These are phyloP conservation scores for Allolobophora icterica DNA, from an alignment of 2,888 invertebrate species.

Conservation along the genomic window DNA sequence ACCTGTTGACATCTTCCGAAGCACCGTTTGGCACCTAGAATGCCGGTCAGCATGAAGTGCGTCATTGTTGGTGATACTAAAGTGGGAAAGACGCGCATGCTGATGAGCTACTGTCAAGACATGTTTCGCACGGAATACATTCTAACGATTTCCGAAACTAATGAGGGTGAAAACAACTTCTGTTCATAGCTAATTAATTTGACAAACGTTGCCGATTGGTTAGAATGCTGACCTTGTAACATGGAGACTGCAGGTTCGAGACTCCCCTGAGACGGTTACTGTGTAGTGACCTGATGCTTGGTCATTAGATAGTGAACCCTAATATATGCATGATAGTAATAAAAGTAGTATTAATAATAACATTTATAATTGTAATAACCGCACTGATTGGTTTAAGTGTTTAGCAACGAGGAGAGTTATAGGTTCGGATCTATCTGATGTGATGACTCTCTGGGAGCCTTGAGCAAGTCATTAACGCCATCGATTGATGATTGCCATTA, in stretches of 20 bases:
- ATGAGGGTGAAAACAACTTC: background rate
- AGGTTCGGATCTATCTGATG: too few species aligned
- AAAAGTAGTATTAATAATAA: background rate
- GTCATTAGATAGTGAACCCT: too few species aligned
- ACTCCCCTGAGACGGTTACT: too few species aligned
- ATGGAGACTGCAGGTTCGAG: background rate
- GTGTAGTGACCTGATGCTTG: too few species aligned
- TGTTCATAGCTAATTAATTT: background rate
- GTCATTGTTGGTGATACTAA: background rate
- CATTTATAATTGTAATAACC: too few species aligned
- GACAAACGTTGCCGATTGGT: background rate
- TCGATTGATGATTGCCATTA: too few species aligned
- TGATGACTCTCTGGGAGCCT: too few species aligned
- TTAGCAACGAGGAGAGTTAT: too few species aligned
- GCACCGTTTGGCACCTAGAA: background rate
- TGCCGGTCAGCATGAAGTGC: constrained; percentile 25
- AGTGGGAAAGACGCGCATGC: background rate
- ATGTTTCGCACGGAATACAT: background rate
- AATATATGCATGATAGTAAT: too few species aligned
- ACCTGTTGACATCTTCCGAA: too few species aligned
- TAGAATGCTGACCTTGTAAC: background rate
- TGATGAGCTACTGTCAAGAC: constrained; percentile 19
- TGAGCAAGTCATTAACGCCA: too few species aligned
- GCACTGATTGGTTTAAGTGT: too few species aligned
- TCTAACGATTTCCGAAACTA: background rate